These are phyloP conservation scores for Rhynchomys soricoides DNA, from an alignment of 2,113 vertebrate species.

Conservation along the genomic window DNA sequence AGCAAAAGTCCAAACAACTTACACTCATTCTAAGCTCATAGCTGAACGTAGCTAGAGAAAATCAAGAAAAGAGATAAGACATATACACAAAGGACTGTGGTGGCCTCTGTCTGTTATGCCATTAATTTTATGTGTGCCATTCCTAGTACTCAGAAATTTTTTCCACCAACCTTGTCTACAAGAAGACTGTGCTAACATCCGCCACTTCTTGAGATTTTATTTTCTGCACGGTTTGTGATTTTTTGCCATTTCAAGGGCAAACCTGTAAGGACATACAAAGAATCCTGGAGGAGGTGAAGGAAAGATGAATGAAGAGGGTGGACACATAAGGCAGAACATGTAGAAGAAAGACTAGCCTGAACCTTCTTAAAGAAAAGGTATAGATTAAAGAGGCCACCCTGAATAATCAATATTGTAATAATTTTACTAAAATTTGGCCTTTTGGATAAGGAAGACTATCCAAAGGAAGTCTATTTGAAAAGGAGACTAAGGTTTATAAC, in stretches of 20 bases:
- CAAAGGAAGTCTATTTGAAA: too few relatives aligned
- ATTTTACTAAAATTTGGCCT: not conserved
- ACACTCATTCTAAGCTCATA: not conserved
- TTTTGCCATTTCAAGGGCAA: not conserved
- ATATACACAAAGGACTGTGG: not conserved
- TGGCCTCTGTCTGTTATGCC: not conserved
- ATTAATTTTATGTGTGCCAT: not conserved
- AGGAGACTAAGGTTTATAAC: not conserved
- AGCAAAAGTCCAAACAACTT: not conserved
- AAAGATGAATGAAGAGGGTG: not conserved
- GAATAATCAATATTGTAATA: not conserved
- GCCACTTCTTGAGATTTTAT: not conserved
- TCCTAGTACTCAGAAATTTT: not conserved
- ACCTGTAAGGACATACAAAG: not conserved
- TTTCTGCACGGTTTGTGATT: not conserved
- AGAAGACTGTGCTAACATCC: not conserved
- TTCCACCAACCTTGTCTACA: not conserved
- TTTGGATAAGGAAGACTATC: too few relatives aligned
- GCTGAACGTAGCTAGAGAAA: not conserved
- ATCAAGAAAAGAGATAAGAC: not conserved
- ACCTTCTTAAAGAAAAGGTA: not conserved
- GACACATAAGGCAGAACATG: accelerated
- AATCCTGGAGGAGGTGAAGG: not conserved
- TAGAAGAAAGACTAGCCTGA: not conserved
- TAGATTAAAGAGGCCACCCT: not conserved